phyloP scores from a whole-genome alignment of 2,888 invertebrate species.

The Malacosoma neustria region DNA sequence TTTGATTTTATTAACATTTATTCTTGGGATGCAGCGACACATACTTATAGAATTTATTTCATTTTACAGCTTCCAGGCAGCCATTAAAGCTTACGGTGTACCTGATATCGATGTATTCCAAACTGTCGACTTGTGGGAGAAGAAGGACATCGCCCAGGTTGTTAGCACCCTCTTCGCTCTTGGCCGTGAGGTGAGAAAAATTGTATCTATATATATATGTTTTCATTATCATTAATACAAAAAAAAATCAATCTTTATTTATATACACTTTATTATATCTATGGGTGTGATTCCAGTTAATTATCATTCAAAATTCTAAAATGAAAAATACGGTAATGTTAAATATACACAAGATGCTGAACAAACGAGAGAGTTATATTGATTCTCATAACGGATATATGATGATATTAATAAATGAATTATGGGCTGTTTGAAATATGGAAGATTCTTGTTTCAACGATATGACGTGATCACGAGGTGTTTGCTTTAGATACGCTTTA shows the following conservation, averaged over 20 bases:
- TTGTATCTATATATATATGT: too few species aligned
- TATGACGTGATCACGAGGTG: slow-evolving; percentile 47
- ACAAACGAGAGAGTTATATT: too few species aligned
- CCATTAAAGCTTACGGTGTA: slow-evolving; percentile 91
- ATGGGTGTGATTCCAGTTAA: too few species aligned
- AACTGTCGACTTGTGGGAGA: slow-evolving; percentile 97
- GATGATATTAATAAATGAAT: background rate
- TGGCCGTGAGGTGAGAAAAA: slow-evolving; percentile 82
- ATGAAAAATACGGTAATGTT: too few species aligned
- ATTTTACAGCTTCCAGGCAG: slow-evolving; percentile 83
- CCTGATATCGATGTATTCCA: slow-evolving; percentile 95
- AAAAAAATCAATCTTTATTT: too few species aligned
- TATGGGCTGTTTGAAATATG: slow-evolving; percentile 19
- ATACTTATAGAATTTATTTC: background rate
- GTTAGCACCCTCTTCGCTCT: slow-evolving; percentile 90
- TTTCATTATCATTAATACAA: too few species aligned
- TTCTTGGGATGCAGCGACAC: too few species aligned
- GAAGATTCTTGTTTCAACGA: slow-evolving; percentile 24
- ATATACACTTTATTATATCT: too few species aligned
- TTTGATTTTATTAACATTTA: too few species aligned
- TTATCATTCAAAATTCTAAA: too few species aligned
- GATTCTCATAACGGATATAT: too few species aligned
- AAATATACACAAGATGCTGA: too few species aligned
- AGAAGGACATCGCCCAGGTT: slow-evolving; percentile 91
- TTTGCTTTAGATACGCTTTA: slow-evolving; percentile 46